These are phyloP conservation scores for Andrena haemorrhoa DNA, from an alignment of 2,888 invertebrate species.

Conservation along the genomic window DNA sequence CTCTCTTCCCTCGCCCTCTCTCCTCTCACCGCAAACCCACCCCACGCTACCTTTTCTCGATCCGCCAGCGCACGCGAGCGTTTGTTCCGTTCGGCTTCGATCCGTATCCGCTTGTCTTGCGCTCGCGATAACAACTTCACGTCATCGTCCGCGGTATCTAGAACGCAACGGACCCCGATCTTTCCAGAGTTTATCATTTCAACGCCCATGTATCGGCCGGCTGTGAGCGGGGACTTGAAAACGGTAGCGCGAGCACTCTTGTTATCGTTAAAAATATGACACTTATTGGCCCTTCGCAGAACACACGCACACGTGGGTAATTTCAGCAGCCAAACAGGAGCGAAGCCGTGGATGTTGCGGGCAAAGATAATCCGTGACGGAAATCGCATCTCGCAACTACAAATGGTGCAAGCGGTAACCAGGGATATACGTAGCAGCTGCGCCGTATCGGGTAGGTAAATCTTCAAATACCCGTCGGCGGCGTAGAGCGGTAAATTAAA, in stretches of 20 bases:
- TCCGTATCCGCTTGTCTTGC: neutral
- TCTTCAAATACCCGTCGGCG: neutral
- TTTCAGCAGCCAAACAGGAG: too few species aligned
- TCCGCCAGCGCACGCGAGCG: neutral
- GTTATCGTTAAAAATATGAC: too few species aligned
- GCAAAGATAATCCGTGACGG: neutral
- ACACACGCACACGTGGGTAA: too few species aligned
- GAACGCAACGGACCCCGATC: neutral
- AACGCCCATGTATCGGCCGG: too few species aligned
- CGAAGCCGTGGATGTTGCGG: too few species aligned
- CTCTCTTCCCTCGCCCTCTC: conserved; percentile 8
- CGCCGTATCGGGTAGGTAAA: neutral
- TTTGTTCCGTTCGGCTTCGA: conserved; percentile 7
- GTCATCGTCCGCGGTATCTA: neutral
- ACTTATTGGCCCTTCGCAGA: too few species aligned
- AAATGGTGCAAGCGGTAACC: neutral
- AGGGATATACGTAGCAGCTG: neutral
- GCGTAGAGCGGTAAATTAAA: neutral
- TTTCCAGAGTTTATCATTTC: too few species aligned
- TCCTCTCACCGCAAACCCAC: neutral
- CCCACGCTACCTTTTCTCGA: neutral
- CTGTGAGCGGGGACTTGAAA: too few species aligned
- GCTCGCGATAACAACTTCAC: neutral
- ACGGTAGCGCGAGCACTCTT: too few species aligned
- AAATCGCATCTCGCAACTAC: neutral